These are phyloP conservation scores for Diplogasteroides magnus DNA, from an alignment of 1,140 invertebrate species.

Conservation along the genomic window DNA sequence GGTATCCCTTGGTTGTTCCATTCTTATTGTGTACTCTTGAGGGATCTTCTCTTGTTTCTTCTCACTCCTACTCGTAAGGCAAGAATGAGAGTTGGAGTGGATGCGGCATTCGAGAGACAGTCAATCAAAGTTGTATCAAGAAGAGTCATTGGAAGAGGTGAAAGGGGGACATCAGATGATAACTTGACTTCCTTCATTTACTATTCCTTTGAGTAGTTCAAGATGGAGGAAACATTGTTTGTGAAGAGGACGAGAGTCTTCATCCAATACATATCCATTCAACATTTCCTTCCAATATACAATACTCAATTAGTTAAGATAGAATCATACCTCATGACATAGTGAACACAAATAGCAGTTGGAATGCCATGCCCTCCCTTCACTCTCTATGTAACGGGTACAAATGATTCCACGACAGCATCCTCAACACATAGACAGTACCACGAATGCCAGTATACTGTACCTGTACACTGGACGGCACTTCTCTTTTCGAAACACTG, in stretches of 20 bases:
- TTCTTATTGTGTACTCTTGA: too few species aligned
- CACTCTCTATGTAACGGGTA: neutral
- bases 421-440: too few species aligned
- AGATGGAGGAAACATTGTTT: neutral
- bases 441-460: too few species aligned
- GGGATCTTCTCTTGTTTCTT: neutral
- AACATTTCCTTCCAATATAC: neutral
- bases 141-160: neutral
- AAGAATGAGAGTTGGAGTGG: too few species aligned
- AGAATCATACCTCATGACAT: neutral
- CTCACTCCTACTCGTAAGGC: too few species aligned
- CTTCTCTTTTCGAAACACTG: neutral
- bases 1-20: too few species aligned
- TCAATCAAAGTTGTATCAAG: neutral
- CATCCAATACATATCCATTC: neutral
- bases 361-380: neutral
- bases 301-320: neutral
- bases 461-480: neutral
- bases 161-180: neutral
- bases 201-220: neutral
- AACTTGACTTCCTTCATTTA: neutral
- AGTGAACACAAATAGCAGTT: neutral
- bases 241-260: neutral
- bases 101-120: neutral
- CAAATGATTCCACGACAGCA: neutral